Evolutionary conservation across 2,113 vertebrate genomes (phyloP).

Genomic region (Tragelaphus strepsiceros): DNA sequence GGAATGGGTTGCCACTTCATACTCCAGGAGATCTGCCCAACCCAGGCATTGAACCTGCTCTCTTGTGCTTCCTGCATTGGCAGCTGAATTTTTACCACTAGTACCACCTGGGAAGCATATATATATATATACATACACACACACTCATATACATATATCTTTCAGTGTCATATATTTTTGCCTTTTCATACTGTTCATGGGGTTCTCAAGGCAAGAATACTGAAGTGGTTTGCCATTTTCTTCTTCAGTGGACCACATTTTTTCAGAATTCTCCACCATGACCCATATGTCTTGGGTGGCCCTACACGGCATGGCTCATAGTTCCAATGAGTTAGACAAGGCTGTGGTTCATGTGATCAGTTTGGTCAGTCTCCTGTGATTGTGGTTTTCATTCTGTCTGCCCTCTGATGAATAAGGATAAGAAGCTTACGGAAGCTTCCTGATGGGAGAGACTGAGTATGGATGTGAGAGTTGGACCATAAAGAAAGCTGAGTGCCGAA

Average conservation of each 20-base stretch:
- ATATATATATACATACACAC: fast-evolving
- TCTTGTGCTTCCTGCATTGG: background rate
- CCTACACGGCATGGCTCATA: background rate
- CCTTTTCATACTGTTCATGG: background rate
- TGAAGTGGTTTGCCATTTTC: background rate
- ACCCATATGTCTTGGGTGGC: background rate
- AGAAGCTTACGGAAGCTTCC: background rate
- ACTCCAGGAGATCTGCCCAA: background rate
- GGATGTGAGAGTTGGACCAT: background rate
- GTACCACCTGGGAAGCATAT: background rate
- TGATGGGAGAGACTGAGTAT: background rate
- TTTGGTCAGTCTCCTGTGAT: background rate
- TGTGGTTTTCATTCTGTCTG: background rate
- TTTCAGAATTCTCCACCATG: background rate
- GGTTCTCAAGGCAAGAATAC: background rate
- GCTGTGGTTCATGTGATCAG: background rate
- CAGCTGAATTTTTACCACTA: background rate
- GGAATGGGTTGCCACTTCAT: background rate
- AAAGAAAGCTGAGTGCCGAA: background rate
- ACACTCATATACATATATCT: background rate
- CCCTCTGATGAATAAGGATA: background rate
- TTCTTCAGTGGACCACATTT: background rate
- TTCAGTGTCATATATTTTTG: background rate
- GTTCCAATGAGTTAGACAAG: background rate
- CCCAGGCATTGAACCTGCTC: background rate